phyloP scores from a whole-genome alignment of 1,140 invertebrate genomes.

The Listronotus oregonensis region DNA sequence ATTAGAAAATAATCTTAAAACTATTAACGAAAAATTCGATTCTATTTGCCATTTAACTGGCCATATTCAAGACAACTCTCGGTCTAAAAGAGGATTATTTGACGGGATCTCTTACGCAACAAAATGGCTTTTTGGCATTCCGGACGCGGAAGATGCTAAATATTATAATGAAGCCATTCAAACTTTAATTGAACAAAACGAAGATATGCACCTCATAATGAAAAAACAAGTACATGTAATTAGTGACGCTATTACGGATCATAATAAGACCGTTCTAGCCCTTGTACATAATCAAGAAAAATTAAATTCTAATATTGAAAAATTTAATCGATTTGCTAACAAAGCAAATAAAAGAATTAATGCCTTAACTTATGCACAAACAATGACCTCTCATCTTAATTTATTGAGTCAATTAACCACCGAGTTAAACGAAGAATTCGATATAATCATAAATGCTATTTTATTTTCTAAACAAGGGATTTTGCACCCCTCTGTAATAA shows the following conservation, averaged over 20 bases:
- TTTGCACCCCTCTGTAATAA: too few relatives aligned
- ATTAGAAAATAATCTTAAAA: too few relatives aligned
- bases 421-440: too few relatives aligned
- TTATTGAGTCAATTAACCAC: too few relatives aligned
- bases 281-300: too few relatives aligned
- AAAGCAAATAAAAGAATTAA: not conserved
- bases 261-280: conserved; percentile 5
- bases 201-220: too few relatives aligned
- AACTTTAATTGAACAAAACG: conserved; percentile 17
- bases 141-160: conserved; percentile 45
- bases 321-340: not conserved
- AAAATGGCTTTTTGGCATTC: conserved; percentile 52
- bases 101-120: conserved; percentile 46
- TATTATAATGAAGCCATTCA: conserved; percentile 45
- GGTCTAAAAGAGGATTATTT: conserved; percentile 37
- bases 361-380: conserved; percentile 1
- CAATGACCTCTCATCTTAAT: not conserved
- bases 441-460: conserved; percentile 4
- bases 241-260: conserved; percentile 7
- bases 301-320: too few relatives aligned
- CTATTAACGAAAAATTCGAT: too few relatives aligned
- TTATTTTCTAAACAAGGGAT: conserved; percentile 36
- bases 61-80: too few relatives aligned
- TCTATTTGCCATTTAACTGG: too few relatives aligned
- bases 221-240: too few relatives aligned